Evolutionary conservation across 1,140 invertebrate species (phyloP), one percentile per base, ranked within the genome.

Genomic region (Tetramorium parvispinum): DNA sequence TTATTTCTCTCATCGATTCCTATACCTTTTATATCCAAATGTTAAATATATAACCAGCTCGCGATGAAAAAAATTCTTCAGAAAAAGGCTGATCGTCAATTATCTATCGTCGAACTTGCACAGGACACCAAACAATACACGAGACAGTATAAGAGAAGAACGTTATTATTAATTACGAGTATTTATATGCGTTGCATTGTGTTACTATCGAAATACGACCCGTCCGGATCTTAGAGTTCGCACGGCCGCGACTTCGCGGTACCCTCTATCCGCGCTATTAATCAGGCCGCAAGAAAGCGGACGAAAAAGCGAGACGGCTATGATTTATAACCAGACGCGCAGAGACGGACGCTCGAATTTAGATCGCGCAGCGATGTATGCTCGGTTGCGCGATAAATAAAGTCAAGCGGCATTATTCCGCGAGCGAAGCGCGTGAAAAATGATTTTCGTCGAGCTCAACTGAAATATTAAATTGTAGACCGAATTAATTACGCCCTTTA

Each of bases 261-360:
- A 63, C 40, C 43, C 43, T 78, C 57, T 78, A 78, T 63, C 43
- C 75, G 43, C 57, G 75, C 43, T 78, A 78, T 78, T 78, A 78
- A 78, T 78, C 75, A 78, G 75, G 57, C 75, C 18, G 75, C 57
- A 78, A 78, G 75, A 63, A 78, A 46, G 40, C 75, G 43, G 57
- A 63, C 57, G 75, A 78, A 78, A 78, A 78, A 63, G 75, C 57
- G 21, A 27, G 75, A 49, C 75, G 37, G 55, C 16, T 78, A 78
- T 78, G 75, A 78, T 78, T 78, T 63, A 78, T 78, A 78, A 77
- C 75, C 55, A 77, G 75, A 78, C 24, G 75, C 57, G 13, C 57
- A 37, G 75, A 77, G 75, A 78, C 75, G 75, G 57, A 77, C 75
- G 75, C 57, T 61, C 40, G 55, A 46, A 24, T 78, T 78, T 78